These are phyloP conservation scores for Pantherophis vulpinus DNA, from an alignment of 2,797 vertebrate genomes.

Conservation along the genomic window DNA sequence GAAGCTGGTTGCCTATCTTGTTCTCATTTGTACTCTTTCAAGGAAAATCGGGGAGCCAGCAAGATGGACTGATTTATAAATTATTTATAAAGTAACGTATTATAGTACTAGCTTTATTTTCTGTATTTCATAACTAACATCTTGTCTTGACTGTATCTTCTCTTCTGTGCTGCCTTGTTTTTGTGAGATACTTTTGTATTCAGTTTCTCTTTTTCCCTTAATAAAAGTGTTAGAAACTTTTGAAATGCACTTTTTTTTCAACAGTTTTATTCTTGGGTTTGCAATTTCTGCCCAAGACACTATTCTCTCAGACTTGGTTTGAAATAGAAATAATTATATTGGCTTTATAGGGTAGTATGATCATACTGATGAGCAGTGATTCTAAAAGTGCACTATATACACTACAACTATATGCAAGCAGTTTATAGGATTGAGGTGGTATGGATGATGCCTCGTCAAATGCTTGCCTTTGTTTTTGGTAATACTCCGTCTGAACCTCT, in stretches of 20 bases:
- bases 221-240: slow-evolving; percentile 67
- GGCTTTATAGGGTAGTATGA: slow-evolving; percentile 5
- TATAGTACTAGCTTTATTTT: slow-evolving; percentile 50
- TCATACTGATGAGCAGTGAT: slow-evolving; percentile 25
- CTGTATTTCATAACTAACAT: slow-evolving; percentile 60
- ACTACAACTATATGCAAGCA: slow-evolving; percentile 13
- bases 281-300: slow-evolving; percentile 48
- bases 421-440: not conserved
- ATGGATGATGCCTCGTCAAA: slow-evolving; percentile 18
- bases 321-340: slow-evolving; percentile 13
- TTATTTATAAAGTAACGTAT: slow-evolving; percentile 27
- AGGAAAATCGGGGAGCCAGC: slow-evolving; percentile 7
- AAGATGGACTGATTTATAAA: slow-evolving; percentile 26
- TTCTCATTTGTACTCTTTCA: slow-evolving; percentile 21
- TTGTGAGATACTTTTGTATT: slow-evolving; percentile 69
- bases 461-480: slow-evolving; percentile 20
- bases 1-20: slow-evolving; percentile 22
- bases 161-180: slow-evolving; percentile 53
- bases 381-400: not conserved
- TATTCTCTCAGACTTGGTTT: slow-evolving; percentile 44
- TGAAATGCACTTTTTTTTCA: slow-evolving; percentile 66
- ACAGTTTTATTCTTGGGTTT: slow-evolving; percentile 65
- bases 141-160: slow-evolving; percentile 65
- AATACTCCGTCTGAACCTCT: slow-evolving; percentile 27
- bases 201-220: slow-evolving; percentile 60